Percentiles rank a stretch among this genome's conserved stretches.
Evolutionary conservation across 2,888 invertebrate genomes (phyloP).

Genomic region (Taenaris catops): DNA sequence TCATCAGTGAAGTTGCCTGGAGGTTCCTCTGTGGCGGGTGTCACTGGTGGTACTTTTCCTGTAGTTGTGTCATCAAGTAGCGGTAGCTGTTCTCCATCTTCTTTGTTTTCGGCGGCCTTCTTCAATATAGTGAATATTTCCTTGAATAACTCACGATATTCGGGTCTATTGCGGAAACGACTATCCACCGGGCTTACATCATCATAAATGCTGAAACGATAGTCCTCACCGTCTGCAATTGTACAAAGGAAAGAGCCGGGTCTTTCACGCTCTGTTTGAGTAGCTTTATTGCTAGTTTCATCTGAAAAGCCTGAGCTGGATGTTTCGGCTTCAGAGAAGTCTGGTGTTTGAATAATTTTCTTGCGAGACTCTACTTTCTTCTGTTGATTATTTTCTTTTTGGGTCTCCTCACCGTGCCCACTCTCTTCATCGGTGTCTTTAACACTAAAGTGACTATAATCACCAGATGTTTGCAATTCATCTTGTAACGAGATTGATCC

Average conservation of each 20-base stretch:
- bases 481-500: conserved; percentile 82
- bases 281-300: conserved; percentile 90
- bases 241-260: conserved; percentile 92
- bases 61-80: conserved; percentile 82
- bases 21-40: conserved; percentile 83
- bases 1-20: conserved; percentile 85
- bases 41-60: conserved; percentile 83
- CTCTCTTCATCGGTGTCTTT: conserved; percentile 84
- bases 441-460: conserved; percentile 82
- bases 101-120: conserved; percentile 90
- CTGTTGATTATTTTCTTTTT: conserved; percentile 65
- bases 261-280: conserved; percentile 88
- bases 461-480: conserved; percentile 87
- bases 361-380: conserved; percentile 71
- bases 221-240: conserved; percentile 91
- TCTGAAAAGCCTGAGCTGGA: conserved; percentile 92
- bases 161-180: conserved; percentile 89
- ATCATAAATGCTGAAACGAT: conserved; percentile 91
- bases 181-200: conserved; percentile 89
- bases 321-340: conserved; percentile 92
- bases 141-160: conserved; percentile 89
- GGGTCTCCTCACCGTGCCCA: conserved; percentile 78
- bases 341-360: conserved; percentile 86
- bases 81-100: conserved; percentile 88
- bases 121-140: conserved; percentile 92